Conservation (phyloP, 2,888 invertebrate species). For the Caenorhabditis doughertyi region DNA sequence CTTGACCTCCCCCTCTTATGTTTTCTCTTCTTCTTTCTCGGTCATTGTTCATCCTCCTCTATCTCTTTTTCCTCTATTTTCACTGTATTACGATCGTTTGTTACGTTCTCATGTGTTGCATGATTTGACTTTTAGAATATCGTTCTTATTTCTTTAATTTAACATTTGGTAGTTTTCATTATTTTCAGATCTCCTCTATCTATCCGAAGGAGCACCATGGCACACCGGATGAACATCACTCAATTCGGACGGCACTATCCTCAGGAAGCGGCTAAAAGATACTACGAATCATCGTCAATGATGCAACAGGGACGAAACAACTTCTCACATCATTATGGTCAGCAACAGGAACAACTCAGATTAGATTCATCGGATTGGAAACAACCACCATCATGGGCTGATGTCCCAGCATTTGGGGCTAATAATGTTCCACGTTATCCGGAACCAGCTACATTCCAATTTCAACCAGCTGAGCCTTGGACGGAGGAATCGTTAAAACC, state of each 20-base stretch:
- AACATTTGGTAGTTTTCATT: not conserved
- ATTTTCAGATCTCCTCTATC: slow-evolving; percentile 29
- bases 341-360: not conserved
- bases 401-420: slow-evolving; percentile 5
- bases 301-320: not conserved
- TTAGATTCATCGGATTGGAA: not conserved
- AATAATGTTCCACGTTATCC: not conserved
- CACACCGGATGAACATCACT: slow-evolving; percentile 12
- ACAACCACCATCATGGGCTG: slow-evolving; percentile 44
- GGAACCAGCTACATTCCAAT: too few relatives aligned
- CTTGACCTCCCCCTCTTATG: slow-evolving; percentile 4
- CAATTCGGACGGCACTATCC: slow-evolving; percentile 18
- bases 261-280: not conserved
- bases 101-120: slow-evolving; percentile 2
- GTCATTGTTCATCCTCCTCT: slow-evolving; percentile 5
- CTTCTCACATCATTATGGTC: not conserved
- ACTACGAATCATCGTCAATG: not conserved
- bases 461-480: not conserved
- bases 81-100: not conserved
- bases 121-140: not conserved
- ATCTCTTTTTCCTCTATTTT: not conserved
- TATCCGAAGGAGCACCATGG: slow-evolving; percentile 30
- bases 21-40: slow-evolving; percentile 23
- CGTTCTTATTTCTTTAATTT: not conserved
- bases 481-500: not conserved